phyloP scores from a whole-genome alignment of 2,797 vertebrate genomes.

The Scolopax rusticola region DNA sequence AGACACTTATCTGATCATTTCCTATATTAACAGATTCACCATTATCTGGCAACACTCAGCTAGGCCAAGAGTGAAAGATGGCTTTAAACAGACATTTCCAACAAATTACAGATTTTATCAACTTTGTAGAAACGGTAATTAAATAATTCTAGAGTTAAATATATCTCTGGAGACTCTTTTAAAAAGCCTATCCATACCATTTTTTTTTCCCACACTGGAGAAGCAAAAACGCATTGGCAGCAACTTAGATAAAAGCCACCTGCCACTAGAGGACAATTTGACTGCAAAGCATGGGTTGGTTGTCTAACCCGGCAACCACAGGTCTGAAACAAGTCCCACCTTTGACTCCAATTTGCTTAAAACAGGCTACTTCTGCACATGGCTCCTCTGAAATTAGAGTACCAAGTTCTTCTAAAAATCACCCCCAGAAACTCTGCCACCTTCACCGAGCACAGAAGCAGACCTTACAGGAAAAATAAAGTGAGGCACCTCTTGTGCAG shows the following conservation, averaged over 20 bases:
- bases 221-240: neutral
- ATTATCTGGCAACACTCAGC: neutral
- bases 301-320: neutral
- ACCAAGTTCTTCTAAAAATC: neutral
- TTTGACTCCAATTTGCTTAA: neutral
- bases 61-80: neutral
- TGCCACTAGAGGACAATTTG: neutral
- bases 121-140: neutral
- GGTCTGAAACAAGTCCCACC: neutral
- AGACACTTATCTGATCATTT: neutral
- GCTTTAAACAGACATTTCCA: constrained; percentile 26
- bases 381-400: neutral
- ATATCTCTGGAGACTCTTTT: neutral
- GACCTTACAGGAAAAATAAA: neutral
- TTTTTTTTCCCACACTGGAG: neutral
- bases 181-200: neutral
- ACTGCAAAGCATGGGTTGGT: neutral
- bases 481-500: neutral
- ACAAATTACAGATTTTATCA: constrained; percentile 20
- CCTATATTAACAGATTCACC: neutral
- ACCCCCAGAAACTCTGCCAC: neutral
- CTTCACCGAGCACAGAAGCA: neutral
- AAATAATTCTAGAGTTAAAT: constrained; percentile 5
- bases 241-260: neutral
- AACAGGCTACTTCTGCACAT: neutral